Evolutionary conservation across 2,797 vertebrate species (phyloP).

Genomic region (Craterocephalus amniculus): DNA sequence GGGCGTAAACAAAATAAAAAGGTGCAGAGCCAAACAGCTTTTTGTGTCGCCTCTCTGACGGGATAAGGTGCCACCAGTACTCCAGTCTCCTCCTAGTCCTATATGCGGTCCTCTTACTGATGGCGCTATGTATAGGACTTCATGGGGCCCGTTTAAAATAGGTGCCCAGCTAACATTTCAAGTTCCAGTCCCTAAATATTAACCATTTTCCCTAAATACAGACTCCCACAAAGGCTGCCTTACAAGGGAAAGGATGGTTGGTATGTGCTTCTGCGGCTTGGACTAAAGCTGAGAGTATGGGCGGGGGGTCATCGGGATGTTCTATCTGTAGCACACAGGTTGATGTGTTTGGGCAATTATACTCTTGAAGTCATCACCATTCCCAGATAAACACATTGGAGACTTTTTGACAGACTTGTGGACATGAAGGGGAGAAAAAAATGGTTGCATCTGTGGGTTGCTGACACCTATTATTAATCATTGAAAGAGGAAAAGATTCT

Average conservation of each 20-base stretch:
- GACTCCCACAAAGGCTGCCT: conserved; percentile 84
- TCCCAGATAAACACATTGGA: conserved; percentile 8
- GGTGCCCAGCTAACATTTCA: conserved; percentile 86
- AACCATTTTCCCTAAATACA: conserved; percentile 88
- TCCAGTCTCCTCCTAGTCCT: conserved; percentile 66
- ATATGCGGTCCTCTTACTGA: conserved; percentile 80
- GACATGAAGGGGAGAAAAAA: neutral
- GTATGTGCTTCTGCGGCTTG: conserved; percentile 70
- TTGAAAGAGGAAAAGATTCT: neutral
- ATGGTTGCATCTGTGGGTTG: neutral
- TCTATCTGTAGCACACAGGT: conserved; percentile 54
- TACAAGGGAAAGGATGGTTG: conserved; percentile 82
- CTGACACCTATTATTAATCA: neutral
- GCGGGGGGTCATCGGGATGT: conserved; percentile 44
- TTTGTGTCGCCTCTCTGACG: conserved; percentile 64
- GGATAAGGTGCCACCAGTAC: conserved; percentile 54
- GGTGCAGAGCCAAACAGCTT: conserved; percentile 65
- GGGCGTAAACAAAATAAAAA: conserved; percentile 60
- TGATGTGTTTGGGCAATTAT: conserved; percentile 56
- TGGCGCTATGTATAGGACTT: conserved; percentile 85
- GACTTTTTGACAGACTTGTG: neutral
- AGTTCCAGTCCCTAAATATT: conserved; percentile 88
- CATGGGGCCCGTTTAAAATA: conserved; percentile 83
- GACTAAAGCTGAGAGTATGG: conserved; percentile 37
- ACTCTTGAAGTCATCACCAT: conserved; percentile 33